Evolutionary conservation across 2,797 vertebrate genomes (phyloP), one percentile per base, ranked within the genome.

Genomic region (Muscicapa striata): DNA sequence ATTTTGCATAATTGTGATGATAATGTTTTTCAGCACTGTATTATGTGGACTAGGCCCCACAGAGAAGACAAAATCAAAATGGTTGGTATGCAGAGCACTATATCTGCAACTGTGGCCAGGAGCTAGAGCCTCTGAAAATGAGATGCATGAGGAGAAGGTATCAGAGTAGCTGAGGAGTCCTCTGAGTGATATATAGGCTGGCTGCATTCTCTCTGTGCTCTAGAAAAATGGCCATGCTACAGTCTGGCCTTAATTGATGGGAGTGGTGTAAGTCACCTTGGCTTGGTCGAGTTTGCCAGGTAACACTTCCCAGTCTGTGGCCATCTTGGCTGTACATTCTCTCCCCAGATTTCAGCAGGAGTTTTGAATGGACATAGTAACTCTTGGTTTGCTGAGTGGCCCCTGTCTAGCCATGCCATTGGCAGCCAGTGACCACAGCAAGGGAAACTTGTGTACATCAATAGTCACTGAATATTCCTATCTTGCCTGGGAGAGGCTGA

Each of bases 371-470:
- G 76, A 38, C 18, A 1, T n/a, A 10, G 27, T 67, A 49, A 19
- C 13, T 58, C 32, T n/a, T 61, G 74, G 13, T 36, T 72, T 79
- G 63, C 43, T 55, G 59, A 67, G 57, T 75, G 69, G 68, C 21
- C 34, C 34, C 1, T 46, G 46, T 46, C 7, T 46, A 46, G 23
- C 46, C 22, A 23, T 8, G 40, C 27, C 5, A 0, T 27, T 68
- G 45, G 32, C 10, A 57, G 16, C 1, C 1, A 68, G 34, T 0
- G 2, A 16, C 69, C 15, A 4, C 2, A 57, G 84, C 54, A 41
- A 78, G 51, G 54, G 21, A 64, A 67, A 14, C 55, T 62, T 74
- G 12, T 58, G 27, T 41, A 3, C 8, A 41, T 52, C 36, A 36
- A 1, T 10, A 26, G 36, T 30, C 58, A 27, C 48, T 52, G 30